Evolutionary conservation across 2,797 vertebrate genomes (phyloP).

Genomic region (Centroberyx gerrardi): DNA sequence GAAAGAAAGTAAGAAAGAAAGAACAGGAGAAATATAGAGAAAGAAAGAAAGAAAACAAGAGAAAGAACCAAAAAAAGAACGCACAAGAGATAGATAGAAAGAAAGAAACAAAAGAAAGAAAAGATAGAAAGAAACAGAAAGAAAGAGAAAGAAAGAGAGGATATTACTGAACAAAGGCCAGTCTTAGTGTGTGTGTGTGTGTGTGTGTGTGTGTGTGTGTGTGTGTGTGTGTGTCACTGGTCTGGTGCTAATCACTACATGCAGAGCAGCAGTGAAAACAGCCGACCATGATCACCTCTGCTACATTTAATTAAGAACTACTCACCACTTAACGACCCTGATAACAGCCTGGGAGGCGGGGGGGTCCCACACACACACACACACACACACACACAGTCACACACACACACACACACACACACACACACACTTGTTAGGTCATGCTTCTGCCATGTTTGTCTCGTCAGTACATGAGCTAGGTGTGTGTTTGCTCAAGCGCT

Average conservation of each 20-base stretch:
- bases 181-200: slow-evolving; percentile 22
- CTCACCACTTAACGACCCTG: slow-evolving; percentile 65
- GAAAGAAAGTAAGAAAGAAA: slow-evolving; percentile 31
- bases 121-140: background rate
- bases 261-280: slow-evolving; percentile 42
- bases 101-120: too few relatives aligned
- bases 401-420: slow-evolving; percentile 2
- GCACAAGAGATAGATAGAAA: slow-evolving; percentile 2
- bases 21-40: slow-evolving; percentile 6
- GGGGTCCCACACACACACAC: background rate
- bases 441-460: slow-evolving; percentile 1
- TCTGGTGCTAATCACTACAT: slow-evolving; percentile 49
- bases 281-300: slow-evolving; percentile 57
- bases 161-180: slow-evolving; percentile 40
- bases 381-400: too few relatives aligned
- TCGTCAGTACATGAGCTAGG: background rate
- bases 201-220: too few relatives aligned
- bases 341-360: slow-evolving; percentile 53
- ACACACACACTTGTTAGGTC: slow-evolving; percentile 15
- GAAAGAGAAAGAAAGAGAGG: slow-evolving; percentile 5
- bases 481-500: background rate
- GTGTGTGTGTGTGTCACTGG: slow-evolving; percentile 10
- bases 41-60: background rate
- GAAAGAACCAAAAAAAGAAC: background rate
- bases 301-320: slow-evolving; percentile 64